Percentiles rank a stretch among this genome's conserved stretches.
Conservation (phyloP, 2,888 invertebrate species). For the Crocallis elinguaria region DNA sequence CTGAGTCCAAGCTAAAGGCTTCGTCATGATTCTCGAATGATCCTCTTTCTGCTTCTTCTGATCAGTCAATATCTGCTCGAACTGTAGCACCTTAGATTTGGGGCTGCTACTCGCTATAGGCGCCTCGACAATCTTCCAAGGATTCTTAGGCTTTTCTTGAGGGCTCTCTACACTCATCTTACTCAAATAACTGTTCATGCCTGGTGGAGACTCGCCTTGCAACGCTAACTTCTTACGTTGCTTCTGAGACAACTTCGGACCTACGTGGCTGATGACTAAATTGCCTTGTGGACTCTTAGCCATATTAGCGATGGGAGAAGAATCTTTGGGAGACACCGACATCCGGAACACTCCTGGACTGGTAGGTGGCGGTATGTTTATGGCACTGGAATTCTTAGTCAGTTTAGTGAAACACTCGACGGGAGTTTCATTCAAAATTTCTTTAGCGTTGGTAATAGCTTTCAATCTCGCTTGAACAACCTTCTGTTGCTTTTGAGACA, state of each 20-base stretch:
- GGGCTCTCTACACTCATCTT: conserved; percentile 60
- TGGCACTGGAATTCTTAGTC: conserved; percentile 60
- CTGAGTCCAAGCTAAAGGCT: conserved; percentile 90
- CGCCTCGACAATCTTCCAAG: conserved; percentile 68
- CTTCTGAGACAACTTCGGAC: conserved; percentile 87
- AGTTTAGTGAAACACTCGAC: conserved; percentile 70
- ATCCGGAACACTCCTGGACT: conserved; percentile 56
- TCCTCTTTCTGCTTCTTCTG: conserved; percentile 90
- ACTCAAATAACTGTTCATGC: conserved; percentile 58
- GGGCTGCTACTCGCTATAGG: conserved; percentile 67
- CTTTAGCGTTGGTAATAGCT: conserved; percentile 70
- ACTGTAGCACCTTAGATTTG: conserved; percentile 69
- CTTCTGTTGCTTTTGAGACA: conserved; percentile 76
- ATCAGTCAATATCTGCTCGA: conserved; percentile 87
- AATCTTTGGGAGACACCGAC: conserved; percentile 70
- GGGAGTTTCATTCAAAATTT: conserved; percentile 67
- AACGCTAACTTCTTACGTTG: conserved; percentile 85
- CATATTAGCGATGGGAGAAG: conserved; percentile 52
- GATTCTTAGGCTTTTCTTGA: conserved; percentile 79
- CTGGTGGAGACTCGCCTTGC: conserved; percentile 66
- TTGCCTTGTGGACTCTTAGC: conserved; percentile 64
- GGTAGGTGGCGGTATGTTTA: conserved; percentile 45
- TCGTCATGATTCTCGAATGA: conserved; percentile 88
- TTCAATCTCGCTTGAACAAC: conserved; percentile 78
- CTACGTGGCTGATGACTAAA: conserved; percentile 70